phyloP scores from a whole-genome alignment of 2,797 vertebrate genomes.

The Propithecus deckenii region DNA sequence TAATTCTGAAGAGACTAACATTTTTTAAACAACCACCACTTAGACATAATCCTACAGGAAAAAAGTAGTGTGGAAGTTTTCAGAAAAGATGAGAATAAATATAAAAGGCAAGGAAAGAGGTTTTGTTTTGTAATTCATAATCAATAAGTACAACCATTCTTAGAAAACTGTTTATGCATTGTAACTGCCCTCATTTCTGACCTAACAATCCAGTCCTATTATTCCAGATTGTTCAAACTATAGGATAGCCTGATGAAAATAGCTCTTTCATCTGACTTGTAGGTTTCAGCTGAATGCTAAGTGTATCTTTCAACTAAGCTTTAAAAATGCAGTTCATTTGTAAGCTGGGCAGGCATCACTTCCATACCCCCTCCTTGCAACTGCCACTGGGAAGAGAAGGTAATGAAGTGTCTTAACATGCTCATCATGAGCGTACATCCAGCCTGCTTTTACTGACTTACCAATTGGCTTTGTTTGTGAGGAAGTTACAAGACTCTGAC shows the following conservation, averaged over 20 bases:
- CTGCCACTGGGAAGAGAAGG: conserved; percentile 38
- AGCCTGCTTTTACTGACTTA: conserved; percentile 69
- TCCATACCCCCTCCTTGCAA: background rate
- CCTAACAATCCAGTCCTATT: background rate
- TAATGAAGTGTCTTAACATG: conserved; percentile 70
- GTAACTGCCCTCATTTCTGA: background rate
- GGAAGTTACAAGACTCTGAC: conserved; percentile 77
- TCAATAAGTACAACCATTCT: background rate
- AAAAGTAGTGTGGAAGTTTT: background rate
- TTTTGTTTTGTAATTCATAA: background rate
- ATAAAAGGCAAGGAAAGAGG: conserved; percentile 48
- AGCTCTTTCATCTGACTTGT: conserved; percentile 70
- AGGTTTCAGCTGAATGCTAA: conserved; percentile 76
- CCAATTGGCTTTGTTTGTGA: conserved; percentile 71
- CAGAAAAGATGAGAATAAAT: conserved; percentile 41
- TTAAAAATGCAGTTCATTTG: conserved; percentile 48
- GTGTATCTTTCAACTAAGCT: conserved; percentile 65
- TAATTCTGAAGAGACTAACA: conserved; percentile 70
- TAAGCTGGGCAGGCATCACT: background rate
- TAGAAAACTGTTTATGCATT: background rate
- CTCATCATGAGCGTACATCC: conserved; percentile 33
- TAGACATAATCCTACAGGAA: conserved; percentile 20
- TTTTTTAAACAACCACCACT: conserved; percentile 54
- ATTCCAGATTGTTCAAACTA: conserved; percentile 26
- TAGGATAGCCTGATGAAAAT: conserved; percentile 61